Percentiles rank a stretch among this genome's conserved stretches.
Evolutionary conservation across 2,888 invertebrate genomes (phyloP).

Genomic region (Autographa gamma): DNA sequence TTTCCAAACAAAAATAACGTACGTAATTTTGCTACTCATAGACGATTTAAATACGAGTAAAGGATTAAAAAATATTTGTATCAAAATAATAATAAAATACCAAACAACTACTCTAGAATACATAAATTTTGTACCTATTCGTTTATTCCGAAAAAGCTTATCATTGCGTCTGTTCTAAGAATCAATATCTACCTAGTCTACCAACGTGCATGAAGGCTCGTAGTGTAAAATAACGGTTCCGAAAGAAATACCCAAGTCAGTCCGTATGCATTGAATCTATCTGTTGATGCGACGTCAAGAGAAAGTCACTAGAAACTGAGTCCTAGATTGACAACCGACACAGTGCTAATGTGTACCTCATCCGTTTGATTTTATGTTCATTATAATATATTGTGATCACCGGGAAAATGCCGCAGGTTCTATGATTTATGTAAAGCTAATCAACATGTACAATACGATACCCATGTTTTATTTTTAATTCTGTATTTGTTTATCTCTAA

Average conservation of each 20-base stretch:
- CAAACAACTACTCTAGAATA: neutral
- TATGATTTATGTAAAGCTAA: too few relatives aligned
- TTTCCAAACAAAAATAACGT: too few relatives aligned
- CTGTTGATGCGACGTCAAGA: conserved; percentile 60
- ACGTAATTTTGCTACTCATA: too few relatives aligned
- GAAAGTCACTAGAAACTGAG: conserved; percentile 73
- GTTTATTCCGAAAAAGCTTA: conserved; percentile 10
- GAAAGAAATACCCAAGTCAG: conserved; percentile 33
- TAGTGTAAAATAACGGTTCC: conserved; percentile 35
- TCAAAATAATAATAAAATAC: too few relatives aligned
- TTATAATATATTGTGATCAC: neutral
- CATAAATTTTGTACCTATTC: neutral
- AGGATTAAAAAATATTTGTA: too few relatives aligned
- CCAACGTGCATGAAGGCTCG: conserved; percentile 29
- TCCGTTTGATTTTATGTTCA: conserved; percentile 12
- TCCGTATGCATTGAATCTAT: conserved; percentile 34
- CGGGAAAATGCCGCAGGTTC: too few relatives aligned
- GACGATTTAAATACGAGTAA: too few relatives aligned
- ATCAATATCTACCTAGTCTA: conserved; percentile 10
- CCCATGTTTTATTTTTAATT: too few relatives aligned
- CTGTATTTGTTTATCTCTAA: too few relatives aligned
- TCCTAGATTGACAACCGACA: conserved; percentile 64
- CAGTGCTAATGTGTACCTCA: conserved; percentile 45
- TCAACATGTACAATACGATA: too few relatives aligned
- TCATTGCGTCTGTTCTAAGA: conserved; percentile 12